Percentiles rank a stretch among this genome's conserved stretches.
Conservation (phyloP, 2,797 vertebrate genomes). For the Neostethus bicornis region DNA sequence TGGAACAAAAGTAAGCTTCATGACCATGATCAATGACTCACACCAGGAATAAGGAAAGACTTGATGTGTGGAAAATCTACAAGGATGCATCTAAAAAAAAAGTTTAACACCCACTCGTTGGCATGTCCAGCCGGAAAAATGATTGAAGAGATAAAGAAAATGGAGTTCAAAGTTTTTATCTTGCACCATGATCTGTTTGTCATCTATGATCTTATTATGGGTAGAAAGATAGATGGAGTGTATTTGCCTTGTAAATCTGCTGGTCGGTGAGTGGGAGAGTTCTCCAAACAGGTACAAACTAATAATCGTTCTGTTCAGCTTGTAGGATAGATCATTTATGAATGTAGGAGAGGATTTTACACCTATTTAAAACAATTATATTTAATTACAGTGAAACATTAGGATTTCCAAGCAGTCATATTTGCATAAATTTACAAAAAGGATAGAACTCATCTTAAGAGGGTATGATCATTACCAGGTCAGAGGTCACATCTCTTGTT, state of each 20-base stretch:
- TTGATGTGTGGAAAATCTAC: conserved; percentile 2
- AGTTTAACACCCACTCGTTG: conserved; percentile 2
- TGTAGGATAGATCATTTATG: conserved; percentile 3
- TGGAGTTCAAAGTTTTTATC: conserved; percentile 9
- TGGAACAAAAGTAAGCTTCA: conserved; percentile 31
- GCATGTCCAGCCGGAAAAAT: conserved; percentile 45
- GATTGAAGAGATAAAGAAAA: conserved; percentile 36
- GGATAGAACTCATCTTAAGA: conserved; percentile 40
- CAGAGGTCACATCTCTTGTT: conserved; percentile 26
- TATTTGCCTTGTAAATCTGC: conserved; percentile 68
- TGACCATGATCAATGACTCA: conserved; percentile 33
- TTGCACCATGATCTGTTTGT: conserved; percentile 29
- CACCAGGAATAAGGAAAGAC: conserved; percentile 62
- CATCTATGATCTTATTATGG: conserved; percentile 30
- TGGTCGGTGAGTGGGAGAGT: conserved; percentile 22
- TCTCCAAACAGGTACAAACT: conserved; percentile 32
- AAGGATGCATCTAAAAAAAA: conserved; percentile 22
- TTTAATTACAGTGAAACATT: neutral
- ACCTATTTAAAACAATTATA: no score
- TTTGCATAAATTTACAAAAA: conserved; percentile 36
- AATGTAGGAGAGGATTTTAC: no score
- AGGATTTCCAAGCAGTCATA: conserved; percentile 22
- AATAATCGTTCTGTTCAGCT: conserved; percentile 7
- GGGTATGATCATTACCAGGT: conserved; percentile 22
- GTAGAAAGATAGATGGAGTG: conserved; percentile 3